Percentiles rank a stretch among this genome's conserved stretches.
Evolutionary conservation across 2,113 vertebrate species (phyloP).

Genomic region (Leucopsar rothschildi): DNA sequence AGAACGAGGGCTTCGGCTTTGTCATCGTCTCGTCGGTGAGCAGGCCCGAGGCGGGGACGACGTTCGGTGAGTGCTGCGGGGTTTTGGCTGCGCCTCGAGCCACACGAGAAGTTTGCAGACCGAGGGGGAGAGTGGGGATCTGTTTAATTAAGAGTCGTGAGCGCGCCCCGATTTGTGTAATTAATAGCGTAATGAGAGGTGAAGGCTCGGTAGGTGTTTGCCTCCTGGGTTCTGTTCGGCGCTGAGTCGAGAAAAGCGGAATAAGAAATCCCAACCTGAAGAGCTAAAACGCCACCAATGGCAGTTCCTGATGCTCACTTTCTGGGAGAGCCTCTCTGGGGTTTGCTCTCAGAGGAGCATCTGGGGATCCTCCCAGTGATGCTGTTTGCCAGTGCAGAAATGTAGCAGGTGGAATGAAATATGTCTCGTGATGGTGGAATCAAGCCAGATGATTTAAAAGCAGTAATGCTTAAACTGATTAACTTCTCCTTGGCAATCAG

Average conservation of each 20-base stretch:
- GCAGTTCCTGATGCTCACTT: not conserved
- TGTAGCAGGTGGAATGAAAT: not conserved
- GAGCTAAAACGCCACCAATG: not conserved
- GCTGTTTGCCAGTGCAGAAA: not conserved
- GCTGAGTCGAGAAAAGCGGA: not conserved
- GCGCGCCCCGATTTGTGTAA: not conserved
- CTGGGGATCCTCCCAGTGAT: not conserved
- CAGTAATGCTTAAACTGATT: slow-evolving; percentile 13
- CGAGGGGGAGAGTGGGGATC: not conserved
- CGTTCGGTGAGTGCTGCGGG: slow-evolving; percentile 84
- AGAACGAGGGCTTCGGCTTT: slow-evolving; percentile 96
- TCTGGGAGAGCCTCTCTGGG: not conserved
- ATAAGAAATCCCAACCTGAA: not conserved
- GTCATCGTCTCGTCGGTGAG: slow-evolving; percentile 98
- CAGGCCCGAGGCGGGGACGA: slow-evolving; percentile 91
- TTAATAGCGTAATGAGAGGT: not conserved
- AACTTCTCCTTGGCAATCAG: not conserved
- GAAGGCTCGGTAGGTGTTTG: not conserved
- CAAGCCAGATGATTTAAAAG: slow-evolving; percentile 22
- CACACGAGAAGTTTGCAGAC: accelerated
- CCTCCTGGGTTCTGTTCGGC: not conserved
- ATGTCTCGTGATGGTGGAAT: not conserved
- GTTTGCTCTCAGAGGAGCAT: not conserved
- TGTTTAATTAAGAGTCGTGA: not conserved
- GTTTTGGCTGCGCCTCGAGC: accelerated